Conservation (phyloP, 2,888 invertebrate species). For the Oscheius onirici region DNA sequence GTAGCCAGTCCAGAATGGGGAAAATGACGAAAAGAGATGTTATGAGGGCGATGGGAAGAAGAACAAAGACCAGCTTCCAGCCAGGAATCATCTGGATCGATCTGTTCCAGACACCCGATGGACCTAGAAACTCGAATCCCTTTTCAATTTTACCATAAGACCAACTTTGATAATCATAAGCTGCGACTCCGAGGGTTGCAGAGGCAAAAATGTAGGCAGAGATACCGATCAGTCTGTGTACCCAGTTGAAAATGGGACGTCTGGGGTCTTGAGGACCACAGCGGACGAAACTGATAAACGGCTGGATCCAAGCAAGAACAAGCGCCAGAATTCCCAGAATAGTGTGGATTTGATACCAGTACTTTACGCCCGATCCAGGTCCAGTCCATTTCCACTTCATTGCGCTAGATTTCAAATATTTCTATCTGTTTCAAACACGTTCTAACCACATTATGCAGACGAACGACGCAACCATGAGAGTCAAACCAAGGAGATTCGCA, state of each 20-base stretch:
- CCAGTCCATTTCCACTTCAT: slow-evolving; percentile 55
- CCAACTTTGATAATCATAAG: background rate
- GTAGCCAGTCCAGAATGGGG: background rate
- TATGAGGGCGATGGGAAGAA: background rate
- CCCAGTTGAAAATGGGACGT: slow-evolving; percentile 57
- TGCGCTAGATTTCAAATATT: slow-evolving; percentile 2
- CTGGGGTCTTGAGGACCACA: slow-evolving; percentile 52
- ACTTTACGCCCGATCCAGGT: slow-evolving; percentile 21
- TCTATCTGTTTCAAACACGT: too few species aligned
- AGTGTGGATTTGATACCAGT: slow-evolving; percentile 43
- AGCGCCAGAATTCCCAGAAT: slow-evolving; percentile 50
- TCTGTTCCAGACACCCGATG: slow-evolving; percentile 9
- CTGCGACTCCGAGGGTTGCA: slow-evolving; percentile 2
- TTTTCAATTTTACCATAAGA: too few species aligned
- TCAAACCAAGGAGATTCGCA: slow-evolving; percentile 50
- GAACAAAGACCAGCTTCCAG: background rate
- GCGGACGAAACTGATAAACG: slow-evolving; percentile 50
- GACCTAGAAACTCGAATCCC: too few species aligned
- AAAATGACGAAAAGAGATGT: background rate
- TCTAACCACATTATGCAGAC: slow-evolving; percentile 41
- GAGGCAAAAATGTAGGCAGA: slow-evolving; percentile 47
- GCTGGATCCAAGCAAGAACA: slow-evolving; percentile 56
- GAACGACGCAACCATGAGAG: slow-evolving; percentile 52
- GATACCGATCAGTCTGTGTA: slow-evolving; percentile 55
- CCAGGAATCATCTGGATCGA: background rate